A percentile compares a stretch with the other conserved stretches of the same genome.
Evolutionary conservation across 1,140 invertebrate genomes (phyloP).

Genomic region (Contarinia nasturtii): DNA sequence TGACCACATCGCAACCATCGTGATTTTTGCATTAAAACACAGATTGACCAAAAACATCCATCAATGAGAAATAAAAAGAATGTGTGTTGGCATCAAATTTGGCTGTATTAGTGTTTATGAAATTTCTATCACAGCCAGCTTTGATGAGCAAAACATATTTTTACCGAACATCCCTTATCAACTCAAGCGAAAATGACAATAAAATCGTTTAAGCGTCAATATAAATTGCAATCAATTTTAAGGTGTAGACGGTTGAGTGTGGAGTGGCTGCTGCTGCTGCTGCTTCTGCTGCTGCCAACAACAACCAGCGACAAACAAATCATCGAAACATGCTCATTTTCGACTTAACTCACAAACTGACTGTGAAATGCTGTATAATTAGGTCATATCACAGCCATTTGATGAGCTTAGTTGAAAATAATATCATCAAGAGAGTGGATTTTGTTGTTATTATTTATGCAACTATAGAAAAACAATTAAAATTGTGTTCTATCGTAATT

Average conservation of each 20-base stretch:
- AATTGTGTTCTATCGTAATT: too few relatives aligned
- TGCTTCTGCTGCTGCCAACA: too few relatives aligned
- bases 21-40: too few relatives aligned
- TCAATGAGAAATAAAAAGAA: neutral
- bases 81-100: constrained; percentile 3
- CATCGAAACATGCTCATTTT: neutral
- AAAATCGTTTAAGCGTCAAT: too few relatives aligned
- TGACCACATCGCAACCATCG: too few relatives aligned
- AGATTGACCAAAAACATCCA: neutral
- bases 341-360: constrained; percentile 2
- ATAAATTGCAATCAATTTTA: neutral
- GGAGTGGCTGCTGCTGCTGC: neutral
- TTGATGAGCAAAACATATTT: constrained; percentile 5
- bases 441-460: too few relatives aligned
- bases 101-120: constrained; percentile 3
- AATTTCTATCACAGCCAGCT: constrained; percentile 5
- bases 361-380: constrained; percentile 2
- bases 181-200: neutral
- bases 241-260: neutral
- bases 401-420: constrained; percentile 1
- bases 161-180: neutral
- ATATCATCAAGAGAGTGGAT: neutral
- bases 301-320: neutral
- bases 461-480: neutral
- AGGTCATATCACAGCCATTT: constrained; percentile 3